These are phyloP conservation scores for Tachina fera DNA, from an alignment of 2,888 invertebrate species.

Conservation along the genomic window DNA sequence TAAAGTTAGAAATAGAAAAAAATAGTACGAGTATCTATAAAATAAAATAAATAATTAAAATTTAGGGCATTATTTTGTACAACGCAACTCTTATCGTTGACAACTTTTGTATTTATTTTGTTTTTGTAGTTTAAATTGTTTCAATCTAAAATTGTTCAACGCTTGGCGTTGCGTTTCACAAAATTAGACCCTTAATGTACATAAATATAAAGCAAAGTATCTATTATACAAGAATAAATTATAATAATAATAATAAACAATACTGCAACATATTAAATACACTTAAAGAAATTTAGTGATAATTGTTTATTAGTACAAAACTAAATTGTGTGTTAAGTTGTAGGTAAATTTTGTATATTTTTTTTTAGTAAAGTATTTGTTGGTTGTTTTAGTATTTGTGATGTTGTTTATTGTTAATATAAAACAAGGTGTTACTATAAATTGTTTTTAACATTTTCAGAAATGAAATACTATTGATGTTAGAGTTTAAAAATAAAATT, in stretches of 20 bases:
- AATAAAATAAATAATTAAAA: conserved; percentile 35
- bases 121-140: too few species aligned
- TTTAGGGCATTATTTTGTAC: too few species aligned
- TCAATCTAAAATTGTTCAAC: too few species aligned
- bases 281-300: conserved; percentile 42
- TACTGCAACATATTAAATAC: conserved; percentile 46
- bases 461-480: background rate
- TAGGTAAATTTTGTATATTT: conserved; percentile 49
- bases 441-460: background rate
- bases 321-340: conserved; percentile 69
- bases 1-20: conserved; percentile 11
- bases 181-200: too few species aligned
- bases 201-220: conserved; percentile 31
- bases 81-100: too few species aligned
- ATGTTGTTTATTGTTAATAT: conserved; percentile 51
- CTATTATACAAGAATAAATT: conserved; percentile 27
- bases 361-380: conserved; percentile 26
- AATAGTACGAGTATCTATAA: background rate
- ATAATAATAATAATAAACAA: conserved; percentile 12
- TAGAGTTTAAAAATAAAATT: background rate
- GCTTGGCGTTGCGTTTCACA: too few species aligned
- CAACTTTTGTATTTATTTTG: too few species aligned
- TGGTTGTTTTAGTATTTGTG: conserved; percentile 28
- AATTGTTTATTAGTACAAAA: conserved; percentile 27
- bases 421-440: conserved; percentile 17